Conservation (phyloP, 1,140 invertebrate species). For the Lepidurus arcticus region DNA sequence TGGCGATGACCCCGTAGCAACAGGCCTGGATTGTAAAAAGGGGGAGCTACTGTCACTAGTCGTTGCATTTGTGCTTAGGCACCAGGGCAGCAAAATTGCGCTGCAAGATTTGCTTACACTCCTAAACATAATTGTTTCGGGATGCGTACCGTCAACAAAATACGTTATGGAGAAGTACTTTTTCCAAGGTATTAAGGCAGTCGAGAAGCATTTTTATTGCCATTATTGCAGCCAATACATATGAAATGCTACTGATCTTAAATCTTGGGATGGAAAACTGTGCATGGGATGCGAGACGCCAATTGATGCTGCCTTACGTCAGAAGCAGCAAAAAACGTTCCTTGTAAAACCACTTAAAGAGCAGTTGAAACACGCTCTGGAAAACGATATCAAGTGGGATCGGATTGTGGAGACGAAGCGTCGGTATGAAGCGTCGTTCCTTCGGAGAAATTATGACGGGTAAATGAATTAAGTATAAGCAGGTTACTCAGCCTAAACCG, state of each 20-base stretch:
- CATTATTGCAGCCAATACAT: constrained; percentile 23
- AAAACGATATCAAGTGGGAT: background rate
- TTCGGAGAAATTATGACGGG: background rate
- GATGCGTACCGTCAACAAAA: constrained; percentile 23
- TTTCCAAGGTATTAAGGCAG: background rate
- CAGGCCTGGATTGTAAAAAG: constrained; percentile 16
- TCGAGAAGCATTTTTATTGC: constrained; percentile 25
- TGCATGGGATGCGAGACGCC: background rate
- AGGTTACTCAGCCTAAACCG: background rate
- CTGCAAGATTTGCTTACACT: constrained; percentile 25
- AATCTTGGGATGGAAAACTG: background rate
- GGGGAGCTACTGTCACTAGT: constrained; percentile 21
- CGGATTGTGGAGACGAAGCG: constrained; percentile 7
- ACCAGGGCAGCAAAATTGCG: constrained; percentile 20
- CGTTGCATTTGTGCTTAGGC: constrained; percentile 10
- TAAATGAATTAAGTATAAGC: background rate
- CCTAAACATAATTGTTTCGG: constrained; percentile 11
- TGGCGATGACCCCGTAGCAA: constrained; percentile 3
- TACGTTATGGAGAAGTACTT: constrained; percentile 7
- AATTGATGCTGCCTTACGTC: background rate
- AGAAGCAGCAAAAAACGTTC: background rate
- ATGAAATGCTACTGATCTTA: background rate
- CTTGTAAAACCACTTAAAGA: constrained; percentile 10
- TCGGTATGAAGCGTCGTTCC: constrained; percentile 4
- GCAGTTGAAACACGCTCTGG: background rate